A percentile compares a stretch with the other conserved stretches of the same genome.
Evolutionary conservation across 92 coral and sea anemone genomes (phyloP).

Genomic region (Phymanthus crucifer): DNA sequence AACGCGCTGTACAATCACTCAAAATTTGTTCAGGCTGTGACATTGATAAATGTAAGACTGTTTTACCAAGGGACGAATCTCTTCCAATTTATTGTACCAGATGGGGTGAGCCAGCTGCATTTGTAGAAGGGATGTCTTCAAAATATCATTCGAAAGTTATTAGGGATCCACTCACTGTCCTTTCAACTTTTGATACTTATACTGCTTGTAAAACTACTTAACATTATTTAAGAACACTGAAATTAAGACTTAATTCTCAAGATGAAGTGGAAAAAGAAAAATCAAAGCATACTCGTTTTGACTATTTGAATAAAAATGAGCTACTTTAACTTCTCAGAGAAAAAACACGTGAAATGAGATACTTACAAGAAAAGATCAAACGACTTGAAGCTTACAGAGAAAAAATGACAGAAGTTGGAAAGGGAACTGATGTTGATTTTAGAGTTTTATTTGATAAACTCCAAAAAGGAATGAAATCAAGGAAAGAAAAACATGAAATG

Average conservation of each 20-base stretch:
- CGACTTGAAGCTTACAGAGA: slow-evolving; percentile 33
- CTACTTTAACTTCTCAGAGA: slow-evolving; percentile 37
- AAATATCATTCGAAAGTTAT: background rate
- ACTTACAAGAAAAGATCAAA: slow-evolving; percentile 32
- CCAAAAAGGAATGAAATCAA: slow-evolving; percentile 31
- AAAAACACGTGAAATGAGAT: slow-evolving; percentile 38
- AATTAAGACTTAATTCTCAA: slow-evolving; percentile 25
- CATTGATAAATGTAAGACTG: background rate
- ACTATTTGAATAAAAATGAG: slow-evolving; percentile 42
- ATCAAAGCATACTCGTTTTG: slow-evolving; percentile 49
- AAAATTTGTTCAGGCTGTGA: slow-evolving; percentile 3
- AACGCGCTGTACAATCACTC: background rate
- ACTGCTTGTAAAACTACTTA: background rate
- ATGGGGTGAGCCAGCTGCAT: background rate
- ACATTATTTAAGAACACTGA: slow-evolving; percentile 1
- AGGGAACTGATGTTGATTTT: slow-evolving; percentile 37
- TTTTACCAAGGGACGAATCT: background rate
- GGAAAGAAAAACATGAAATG: slow-evolving; percentile 35
- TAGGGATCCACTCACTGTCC: background rate
- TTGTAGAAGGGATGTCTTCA: background rate
- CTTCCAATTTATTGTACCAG: slow-evolving; percentile 5
- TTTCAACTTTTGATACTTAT: background rate
- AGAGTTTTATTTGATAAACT: slow-evolving; percentile 28
- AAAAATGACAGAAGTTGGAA: slow-evolving; percentile 46
- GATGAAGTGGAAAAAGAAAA: background rate